Evolutionary conservation across 1,140 invertebrate species (phyloP).

Genomic region (Drosophila mayri): DNA sequence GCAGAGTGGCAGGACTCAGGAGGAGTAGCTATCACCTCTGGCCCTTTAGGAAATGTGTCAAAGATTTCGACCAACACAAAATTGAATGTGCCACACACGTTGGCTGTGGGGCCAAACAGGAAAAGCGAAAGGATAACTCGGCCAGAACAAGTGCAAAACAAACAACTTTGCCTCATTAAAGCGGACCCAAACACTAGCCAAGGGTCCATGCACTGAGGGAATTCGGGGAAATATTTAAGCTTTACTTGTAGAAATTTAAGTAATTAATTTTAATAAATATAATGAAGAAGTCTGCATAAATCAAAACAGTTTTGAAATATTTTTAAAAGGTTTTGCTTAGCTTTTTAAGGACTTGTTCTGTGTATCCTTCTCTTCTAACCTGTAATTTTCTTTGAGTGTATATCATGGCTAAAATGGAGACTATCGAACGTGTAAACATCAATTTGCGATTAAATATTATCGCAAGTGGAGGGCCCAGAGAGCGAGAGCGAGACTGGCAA

Average conservation of each 20-base stretch:
- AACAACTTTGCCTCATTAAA: constrained; percentile 34
- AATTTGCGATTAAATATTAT: constrained; percentile 68
- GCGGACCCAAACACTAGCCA: neutral
- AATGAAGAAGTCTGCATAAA: no score
- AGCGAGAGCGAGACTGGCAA: neutral
- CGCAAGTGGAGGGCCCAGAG: constrained; percentile 30
- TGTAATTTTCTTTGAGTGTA: neutral
- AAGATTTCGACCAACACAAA: constrained; percentile 5
- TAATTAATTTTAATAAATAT: no score
- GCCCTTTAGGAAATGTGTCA: constrained; percentile 36
- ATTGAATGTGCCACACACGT: constrained; percentile 24
- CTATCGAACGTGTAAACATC: constrained; percentile 54
- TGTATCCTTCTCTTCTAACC: neutral
- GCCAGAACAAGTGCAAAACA: constrained; percentile 38
- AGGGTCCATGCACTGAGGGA: constrained; percentile 2
- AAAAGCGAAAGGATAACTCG: constrained; percentile 34
- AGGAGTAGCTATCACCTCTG: constrained; percentile 12
- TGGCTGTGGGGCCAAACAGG: constrained; percentile 13
- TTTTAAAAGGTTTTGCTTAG: no score
- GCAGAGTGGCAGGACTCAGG: neutral
- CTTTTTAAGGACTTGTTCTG: neutral
- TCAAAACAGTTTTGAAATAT: no score
- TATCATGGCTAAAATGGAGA: constrained; percentile 5
- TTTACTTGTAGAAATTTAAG: no score
- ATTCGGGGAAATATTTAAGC: neutral